Evolutionary conservation across 2,888 invertebrate genomes (phyloP).

Genomic region (Callosobruchus maculatus): DNA sequence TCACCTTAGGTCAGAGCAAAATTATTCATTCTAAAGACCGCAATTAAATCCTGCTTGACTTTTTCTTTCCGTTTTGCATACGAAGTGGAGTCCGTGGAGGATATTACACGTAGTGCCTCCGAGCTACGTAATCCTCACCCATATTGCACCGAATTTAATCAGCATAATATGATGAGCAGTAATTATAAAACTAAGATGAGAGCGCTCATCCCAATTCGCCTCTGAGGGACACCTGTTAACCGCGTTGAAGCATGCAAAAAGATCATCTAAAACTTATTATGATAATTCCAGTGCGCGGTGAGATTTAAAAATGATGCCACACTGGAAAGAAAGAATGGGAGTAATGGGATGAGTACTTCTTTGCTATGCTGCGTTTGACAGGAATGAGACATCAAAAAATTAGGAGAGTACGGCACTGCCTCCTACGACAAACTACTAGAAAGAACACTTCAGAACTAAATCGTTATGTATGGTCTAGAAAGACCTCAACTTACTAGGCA

Average conservation of each 20-base stretch:
- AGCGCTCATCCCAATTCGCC: not conserved
- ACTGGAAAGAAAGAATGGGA: not conserved
- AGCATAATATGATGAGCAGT: not conserved
- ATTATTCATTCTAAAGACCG: not conserved
- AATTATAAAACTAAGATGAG: not conserved
- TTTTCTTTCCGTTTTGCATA: not conserved
- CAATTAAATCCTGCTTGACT: not conserved
- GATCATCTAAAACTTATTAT: not conserved
- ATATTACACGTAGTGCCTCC: not conserved
- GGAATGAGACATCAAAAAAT: no score
- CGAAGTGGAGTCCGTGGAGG: not conserved
- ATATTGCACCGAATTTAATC: not conserved
- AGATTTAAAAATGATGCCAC: not conserved
- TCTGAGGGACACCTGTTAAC: not conserved
- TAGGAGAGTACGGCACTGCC: no score
- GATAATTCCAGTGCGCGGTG: not conserved
- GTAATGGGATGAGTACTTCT: no score
- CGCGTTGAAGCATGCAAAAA: not conserved
- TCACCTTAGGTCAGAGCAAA: not conserved
- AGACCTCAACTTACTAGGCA: no score
- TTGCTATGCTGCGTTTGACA: no score
- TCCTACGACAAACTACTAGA: no score
- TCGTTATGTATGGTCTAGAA: no score
- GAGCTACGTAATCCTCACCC: not conserved
- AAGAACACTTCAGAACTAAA: no score